Base-by-base conservation (phyloP, 2,888 invertebrate genomes). In the Drosophila lutescens region DNA sequence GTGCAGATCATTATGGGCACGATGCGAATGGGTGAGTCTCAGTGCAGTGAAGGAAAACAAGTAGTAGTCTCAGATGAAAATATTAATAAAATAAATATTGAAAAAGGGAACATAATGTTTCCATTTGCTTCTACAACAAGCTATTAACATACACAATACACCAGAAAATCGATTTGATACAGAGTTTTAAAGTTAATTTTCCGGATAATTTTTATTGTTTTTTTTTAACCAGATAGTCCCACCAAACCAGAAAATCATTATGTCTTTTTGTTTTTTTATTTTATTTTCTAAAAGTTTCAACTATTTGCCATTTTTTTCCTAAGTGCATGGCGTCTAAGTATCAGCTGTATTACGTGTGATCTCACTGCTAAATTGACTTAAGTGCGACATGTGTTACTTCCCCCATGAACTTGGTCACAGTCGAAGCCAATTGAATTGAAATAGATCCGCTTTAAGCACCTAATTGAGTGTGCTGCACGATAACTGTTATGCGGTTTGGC, bases 1-100 rank as follows among this genome's bases (percentile, higher is more conserved):
- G 94, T 97, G 34, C 96, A 97, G 89, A 92, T 97, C 59, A 80
- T 95, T 20, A 96, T 97, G 96, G 97, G 97, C 8, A 76, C 96
- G 23, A 93, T 97, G 13, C 94, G 95, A 86, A 93, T 97, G 80
- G 97, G 97, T 96, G 91, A 93, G 89, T 43, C 12, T 12, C 1
- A 3, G 4, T 2, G 20, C 43, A 38, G 13, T 38, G 23, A 5
- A 4, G n/a, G 6, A 20, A 2, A 6, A 15, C 20, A 20, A 43
- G 10, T 20, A 4, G 13, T 1, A n/a, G 10, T 9, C 10, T 34
- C 34, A 10, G 34, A 10, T 34, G 20, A 20, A 20, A 20, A 20
- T 20, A 20, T 20, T 20, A 20, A 20, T 20, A 20, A 20, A 20
- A 20, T 20, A 20, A 3, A 20, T 20, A 20, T 2, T 20, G 20